Base-by-base conservation (phyloP, 1,140 invertebrate species). In the Drosophila ananassae region DNA sequence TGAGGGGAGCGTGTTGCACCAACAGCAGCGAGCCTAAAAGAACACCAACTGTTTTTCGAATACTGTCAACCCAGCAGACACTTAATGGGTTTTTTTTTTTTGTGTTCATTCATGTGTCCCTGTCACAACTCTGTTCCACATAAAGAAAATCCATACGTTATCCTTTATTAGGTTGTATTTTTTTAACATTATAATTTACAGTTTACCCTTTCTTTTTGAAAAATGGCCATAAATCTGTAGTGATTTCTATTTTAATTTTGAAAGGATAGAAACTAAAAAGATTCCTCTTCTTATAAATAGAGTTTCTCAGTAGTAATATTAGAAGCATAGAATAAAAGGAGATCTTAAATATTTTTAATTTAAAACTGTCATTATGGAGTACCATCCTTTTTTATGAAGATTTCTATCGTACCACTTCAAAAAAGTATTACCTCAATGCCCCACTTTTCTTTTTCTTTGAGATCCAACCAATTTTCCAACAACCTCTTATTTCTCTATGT, bases 51-150 rank as follows among this genome's bases (percentile, higher is more conserved):
- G 73, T 81, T 82, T 82, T 87, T 82, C 56, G 83, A 78, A 85
- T 75, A 82, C 78, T 85, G 82, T 85, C 82, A 85, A 85, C 83
- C 66, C 56, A 47, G 69, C 83, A 87, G 82, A 87, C 82, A 87
- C 83, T 82, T 87, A 87, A 87, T 87, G 78, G 78, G 62, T 76
- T 87, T 87, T 80, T 77, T 77, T 62, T 80, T 69, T 48, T 13
- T 56, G 22, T 68, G 63, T 50, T 69, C 64, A 69, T 69, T 69
- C 63, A 50, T 69, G 63, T 57, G 66, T 52, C 60, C 63, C 63
- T 67, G 60, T 17, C 28, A 7, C 28, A 67, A 67, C 63, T 64
- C 21, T 30, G 9, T 2, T 52, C 6, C 30, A 34, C 63, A 17
- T n/a, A 10, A 12, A 64, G 13, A 64, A 46, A 32, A 25, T 21